Base-by-base conservation (phyloP, 2,797 vertebrate genomes). In the Platyrinchus mystaceus region DNA sequence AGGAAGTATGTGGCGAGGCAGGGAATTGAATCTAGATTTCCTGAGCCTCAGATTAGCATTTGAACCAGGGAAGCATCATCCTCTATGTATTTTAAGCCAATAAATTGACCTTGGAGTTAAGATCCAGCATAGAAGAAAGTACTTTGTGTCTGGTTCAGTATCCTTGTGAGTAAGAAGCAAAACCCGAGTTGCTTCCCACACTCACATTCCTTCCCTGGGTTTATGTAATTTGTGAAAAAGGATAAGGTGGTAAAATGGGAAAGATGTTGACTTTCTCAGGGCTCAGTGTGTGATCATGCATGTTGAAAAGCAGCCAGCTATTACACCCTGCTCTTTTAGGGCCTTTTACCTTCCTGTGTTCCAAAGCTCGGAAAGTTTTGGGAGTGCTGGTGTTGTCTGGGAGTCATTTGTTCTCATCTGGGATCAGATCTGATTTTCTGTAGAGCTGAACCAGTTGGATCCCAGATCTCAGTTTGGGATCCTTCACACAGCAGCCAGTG, bases 21-120 rank as follows among this genome's bases (percentile, higher is more conserved):
- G 84, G 93, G 96, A 97, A 97, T 97, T 94, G 95, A 96, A 85
- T 94, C 96, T 87, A 95, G 94, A 83, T 95, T 97, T 97, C 95
- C 92, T 95, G 92, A 96, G 82, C 93, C 84, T 89, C 69, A 56
- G 89, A 96, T 95, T 95, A 94, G 95, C 92, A 84, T 94, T 94
- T 94, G 83, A 95, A 95, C 91, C 64, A 94, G 84, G 87, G 50
- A 92, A 92, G 95, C 89, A 94, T 89, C 88, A 91, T 95, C 93
- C 91, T 96, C 70, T 91, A 92, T 91, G 75, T 81, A 3, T 93
- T 91, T 87, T 56, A 94, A 95, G 79, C 94, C 84, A 91, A 69
- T 95, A 91, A 86, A 89, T 85, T 91, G 87, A 89, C 89, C 84
- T 97, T 94, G 87, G 87, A 92, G 87, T 94, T 93, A 68, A 83